Percentiles rank a stretch among this genome's conserved stretches.
These are phyloP conservation scores for Cecidostiba fungosa DNA, from an alignment of 2,888 invertebrate species.

Conservation along the genomic window DNA sequence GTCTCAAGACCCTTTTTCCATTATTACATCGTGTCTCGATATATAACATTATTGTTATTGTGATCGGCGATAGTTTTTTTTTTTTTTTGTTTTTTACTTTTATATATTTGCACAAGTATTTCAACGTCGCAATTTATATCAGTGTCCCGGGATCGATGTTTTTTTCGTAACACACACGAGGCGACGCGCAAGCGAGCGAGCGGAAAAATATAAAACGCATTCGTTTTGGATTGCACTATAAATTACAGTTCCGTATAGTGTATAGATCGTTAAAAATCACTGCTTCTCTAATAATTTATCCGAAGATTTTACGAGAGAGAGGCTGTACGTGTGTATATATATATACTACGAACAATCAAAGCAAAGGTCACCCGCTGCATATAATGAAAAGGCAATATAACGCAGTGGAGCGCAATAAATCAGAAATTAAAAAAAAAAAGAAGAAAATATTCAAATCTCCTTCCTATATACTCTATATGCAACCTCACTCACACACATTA, in stretches of 20 bases:
- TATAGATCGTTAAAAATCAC: background rate
- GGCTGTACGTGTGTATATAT: background rate
- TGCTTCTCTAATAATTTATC: conserved; percentile 11
- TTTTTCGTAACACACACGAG: background rate
- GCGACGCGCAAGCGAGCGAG: too few species aligned
- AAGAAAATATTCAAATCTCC: background rate
- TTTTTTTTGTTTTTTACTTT: too few species aligned
- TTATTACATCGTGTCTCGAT: conserved; percentile 20
- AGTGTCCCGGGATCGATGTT: too few species aligned
- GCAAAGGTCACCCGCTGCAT: background rate
- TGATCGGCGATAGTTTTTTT: background rate
- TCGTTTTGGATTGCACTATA: conserved; percentile 2
- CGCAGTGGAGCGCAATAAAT: conserved; percentile 29
- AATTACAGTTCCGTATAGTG: background rate
- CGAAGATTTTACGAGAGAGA: conserved; percentile 9
- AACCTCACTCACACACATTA: conserved; percentile 25
- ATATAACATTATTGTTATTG: too few species aligned
- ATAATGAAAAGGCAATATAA: conserved; percentile 32
- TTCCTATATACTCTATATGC: background rate
- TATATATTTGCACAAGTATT: conserved; percentile 10
- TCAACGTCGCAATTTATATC: conserved; percentile 10
- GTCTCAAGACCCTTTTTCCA: background rate
- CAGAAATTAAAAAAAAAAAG: conserved; percentile 1
- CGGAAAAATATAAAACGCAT: background rate
- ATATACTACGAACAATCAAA: background rate